Conservation (phyloP, 2,888 invertebrate genomes). For the Micropterix aruncella region DNA sequence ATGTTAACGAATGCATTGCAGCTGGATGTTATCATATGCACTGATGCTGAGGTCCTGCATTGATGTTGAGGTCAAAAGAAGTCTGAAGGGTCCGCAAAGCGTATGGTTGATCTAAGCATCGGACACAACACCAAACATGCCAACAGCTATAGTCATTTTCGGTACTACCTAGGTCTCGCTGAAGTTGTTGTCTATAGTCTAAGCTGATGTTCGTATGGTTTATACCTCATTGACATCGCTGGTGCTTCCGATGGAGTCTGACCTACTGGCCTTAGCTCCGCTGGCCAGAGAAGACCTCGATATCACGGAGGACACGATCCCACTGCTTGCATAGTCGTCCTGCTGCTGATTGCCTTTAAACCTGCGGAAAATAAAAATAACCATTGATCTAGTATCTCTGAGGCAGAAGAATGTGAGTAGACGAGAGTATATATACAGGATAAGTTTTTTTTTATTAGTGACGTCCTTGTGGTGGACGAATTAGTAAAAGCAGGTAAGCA, state of each 20-base stretch:
- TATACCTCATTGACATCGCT: constrained; percentile 36
- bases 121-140: not conserved
- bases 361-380: too few relatives aligned
- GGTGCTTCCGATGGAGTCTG: constrained; percentile 38
- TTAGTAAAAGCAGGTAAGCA: too few relatives aligned
- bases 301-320: constrained; percentile 30
- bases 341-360: constrained; percentile 23
- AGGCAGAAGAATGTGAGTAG: too few relatives aligned
- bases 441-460: too few relatives aligned
- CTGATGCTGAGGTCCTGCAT: too few relatives aligned
- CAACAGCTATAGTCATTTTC: not conserved
- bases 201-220: not conserved
- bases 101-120: not conserved
- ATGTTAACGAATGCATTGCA: too few relatives aligned
- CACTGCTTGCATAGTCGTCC: constrained; percentile 31
- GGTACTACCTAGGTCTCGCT: constrained; percentile 7
- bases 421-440: too few relatives aligned
- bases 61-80: too few relatives aligned
- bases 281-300: constrained; percentile 22
- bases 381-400: too few relatives aligned
- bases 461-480: too few relatives aligned
- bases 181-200: not conserved
- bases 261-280: constrained; percentile 18
- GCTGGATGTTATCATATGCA: too few relatives aligned
- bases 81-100: too few relatives aligned